Evolutionary conservation across 2,888 invertebrate species (phyloP), one percentile per base, ranked within the genome.

Genomic region (Mylabris sibirica): DNA sequence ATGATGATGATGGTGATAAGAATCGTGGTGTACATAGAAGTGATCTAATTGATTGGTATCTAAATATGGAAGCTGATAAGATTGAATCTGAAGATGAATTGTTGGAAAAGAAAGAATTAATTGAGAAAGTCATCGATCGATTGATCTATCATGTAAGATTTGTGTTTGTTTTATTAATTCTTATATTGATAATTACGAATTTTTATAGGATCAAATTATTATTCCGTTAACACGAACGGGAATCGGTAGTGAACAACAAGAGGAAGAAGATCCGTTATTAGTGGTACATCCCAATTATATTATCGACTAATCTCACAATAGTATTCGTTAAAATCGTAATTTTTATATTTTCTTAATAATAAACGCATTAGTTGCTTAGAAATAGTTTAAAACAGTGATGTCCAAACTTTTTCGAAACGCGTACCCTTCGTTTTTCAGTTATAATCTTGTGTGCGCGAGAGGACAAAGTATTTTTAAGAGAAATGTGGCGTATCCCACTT

Each of bases 281-380:
- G 95, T 98, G 17, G 98, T 98, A 0, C 98, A 99, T 88, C 99
- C 99, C 0, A 98, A 98, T 86, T 99, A 97, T 83, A 90, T 95
- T 60, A 89, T 96, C 60, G 95, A 96, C 74, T 86, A 84, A 17
- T 17, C 2, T 35, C 12, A 3, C 35, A 35, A 30, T 30, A 30
- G 30, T 30, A 30, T 30, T 30, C 4, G 8, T 30, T n/a, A n/a
- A n/a, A n/a, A n/a, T n/a, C n/a, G n/a, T n/a, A n/a, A n/a, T n/a
- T n/a, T n/a, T n/a, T 30, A 30, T 30, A 30, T 30, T 1, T 30
- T 30, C 4, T 30, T 8, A 30, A 30, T 30, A 30, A 30, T n/a
- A n/a, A n/a, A n/a, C n/a, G n/a, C n/a, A n/a, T n/a, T n/a, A n/a
- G n/a, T n/a, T n/a, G n/a, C n/a, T n/a, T 30, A 30, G 30, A 30